Percentiles rank a stretch among this genome's conserved stretches.
These are phyloP conservation scores for Oligia fasciuncula DNA, from an alignment of 2,888 invertebrate species.

Conservation along the genomic window DNA sequence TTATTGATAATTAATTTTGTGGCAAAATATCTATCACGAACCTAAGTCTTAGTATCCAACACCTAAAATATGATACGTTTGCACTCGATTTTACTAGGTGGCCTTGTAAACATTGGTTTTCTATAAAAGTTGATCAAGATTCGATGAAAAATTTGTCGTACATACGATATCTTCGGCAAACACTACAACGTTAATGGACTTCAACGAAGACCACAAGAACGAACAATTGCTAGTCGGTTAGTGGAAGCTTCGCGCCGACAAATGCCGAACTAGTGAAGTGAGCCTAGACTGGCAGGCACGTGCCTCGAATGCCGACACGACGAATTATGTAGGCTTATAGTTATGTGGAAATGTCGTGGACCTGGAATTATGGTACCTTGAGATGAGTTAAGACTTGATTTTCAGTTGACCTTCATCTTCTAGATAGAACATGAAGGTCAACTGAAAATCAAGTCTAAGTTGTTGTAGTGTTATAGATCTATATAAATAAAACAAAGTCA, in stretches of 20 bases:
- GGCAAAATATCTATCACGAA: background rate
- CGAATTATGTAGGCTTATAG: slow-evolving; percentile 25
- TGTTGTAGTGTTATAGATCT: too few species aligned
- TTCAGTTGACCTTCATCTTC: background rate
- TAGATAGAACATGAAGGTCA: too few species aligned
- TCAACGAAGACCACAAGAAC: slow-evolving; percentile 25
- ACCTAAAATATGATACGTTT: background rate
- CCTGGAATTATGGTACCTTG: background rate
- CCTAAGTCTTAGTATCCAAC: background rate
- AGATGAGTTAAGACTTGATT: background rate
- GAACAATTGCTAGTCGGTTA: slow-evolving; percentile 43
- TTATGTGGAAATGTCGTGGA: slow-evolving; percentile 1
- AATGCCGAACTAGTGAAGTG: slow-evolving; percentile 57
- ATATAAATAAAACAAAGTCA: background rate
- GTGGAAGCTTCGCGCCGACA: slow-evolving; percentile 17
- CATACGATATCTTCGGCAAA: background rate
- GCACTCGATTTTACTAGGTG: too few species aligned
- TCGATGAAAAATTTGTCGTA: background rate
- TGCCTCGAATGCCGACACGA: slow-evolving; percentile 52
- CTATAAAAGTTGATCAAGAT: background rate
- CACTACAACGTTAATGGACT: slow-evolving; percentile 12
- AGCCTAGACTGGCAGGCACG: slow-evolving; percentile 33
- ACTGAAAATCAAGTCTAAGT: too few species aligned
- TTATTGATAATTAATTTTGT: background rate
- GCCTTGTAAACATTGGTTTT: background rate